Conservation (phyloP, 1,140 invertebrate genomes). For the Aradophagus sp. region DNA sequence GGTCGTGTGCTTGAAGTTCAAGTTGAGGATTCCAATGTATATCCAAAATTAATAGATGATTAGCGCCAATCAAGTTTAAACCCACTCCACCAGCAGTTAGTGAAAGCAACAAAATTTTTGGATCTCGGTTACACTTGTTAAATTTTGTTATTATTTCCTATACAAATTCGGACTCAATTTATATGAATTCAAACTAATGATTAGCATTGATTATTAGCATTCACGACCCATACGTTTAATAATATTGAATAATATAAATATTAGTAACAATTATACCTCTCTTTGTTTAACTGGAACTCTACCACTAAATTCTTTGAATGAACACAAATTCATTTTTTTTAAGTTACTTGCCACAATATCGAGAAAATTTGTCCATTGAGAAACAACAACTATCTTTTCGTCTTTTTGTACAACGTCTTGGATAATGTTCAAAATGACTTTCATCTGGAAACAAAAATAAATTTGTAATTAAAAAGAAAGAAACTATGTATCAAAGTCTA, state of each 20-base stretch:
- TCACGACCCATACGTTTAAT: too few relatives aligned
- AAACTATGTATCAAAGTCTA: constrained; percentile 73
- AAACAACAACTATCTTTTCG: constrained; percentile 90
- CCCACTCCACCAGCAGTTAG: constrained; percentile 92
- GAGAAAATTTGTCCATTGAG: constrained; percentile 89
- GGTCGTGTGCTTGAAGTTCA: constrained; percentile 92
- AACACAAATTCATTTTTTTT: constrained; percentile 68
- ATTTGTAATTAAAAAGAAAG: not conserved
- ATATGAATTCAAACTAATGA: constrained; percentile 9
- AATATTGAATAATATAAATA: constrained; percentile 5
- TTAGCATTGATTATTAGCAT: constrained; percentile 1
- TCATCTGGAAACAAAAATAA: constrained; percentile 67
- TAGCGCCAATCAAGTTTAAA: constrained; percentile 90
- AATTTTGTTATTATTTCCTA: constrained; percentile 81
- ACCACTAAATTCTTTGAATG: constrained; percentile 80
- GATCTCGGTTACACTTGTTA: constrained; percentile 77
- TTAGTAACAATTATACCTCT: constrained; percentile 77
- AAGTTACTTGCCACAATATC: constrained; percentile 81
- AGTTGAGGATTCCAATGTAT: constrained; percentile 96
- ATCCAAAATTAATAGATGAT: constrained; percentile 91
- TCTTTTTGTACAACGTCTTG: constrained; percentile 71
- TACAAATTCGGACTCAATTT: too few relatives aligned
- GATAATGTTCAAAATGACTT: constrained; percentile 78
- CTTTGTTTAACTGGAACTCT: constrained; percentile 78
- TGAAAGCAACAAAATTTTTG: constrained; percentile 84